Conservation (phyloP, 1,140 invertebrate species). For the Schmidtea mediterranea region DNA sequence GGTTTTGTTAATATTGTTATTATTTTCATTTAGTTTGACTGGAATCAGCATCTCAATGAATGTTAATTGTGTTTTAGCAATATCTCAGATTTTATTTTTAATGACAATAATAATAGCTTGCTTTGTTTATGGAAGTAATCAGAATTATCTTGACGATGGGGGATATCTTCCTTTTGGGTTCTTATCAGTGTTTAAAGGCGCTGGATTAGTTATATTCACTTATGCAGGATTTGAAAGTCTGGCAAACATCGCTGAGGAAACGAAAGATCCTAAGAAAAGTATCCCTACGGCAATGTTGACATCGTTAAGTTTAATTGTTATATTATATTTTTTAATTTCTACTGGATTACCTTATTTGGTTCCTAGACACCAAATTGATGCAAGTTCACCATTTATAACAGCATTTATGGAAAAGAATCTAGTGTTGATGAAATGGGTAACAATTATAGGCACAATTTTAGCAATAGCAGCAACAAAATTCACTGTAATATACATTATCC, state of each 20-base stretch:
- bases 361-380: conserved; percentile 28
- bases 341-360: conserved; percentile 12
- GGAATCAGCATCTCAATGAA: conserved; percentile 45
- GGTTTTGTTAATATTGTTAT: conserved; percentile 27
- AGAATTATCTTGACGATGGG: conserved; percentile 10
- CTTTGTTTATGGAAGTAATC: conserved; percentile 11
- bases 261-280: conserved; percentile 27
- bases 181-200: conserved; percentile 13
- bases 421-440: conserved; percentile 55
- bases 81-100: conserved; percentile 30
- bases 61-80: conserved; percentile 49
- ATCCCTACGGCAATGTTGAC: conserved; percentile 15
- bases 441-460: conserved; percentile 55
- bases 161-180: conserved; percentile 17
- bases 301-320: conserved; percentile 13
- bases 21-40: conserved; percentile 28
- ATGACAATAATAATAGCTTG: conserved; percentile 33
- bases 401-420: conserved; percentile 38
- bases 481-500: conserved; percentile 51
- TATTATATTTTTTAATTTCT: conserved; percentile 14
- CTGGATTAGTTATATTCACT: conserved; percentile 17
- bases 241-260: conserved; percentile 62
- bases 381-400: conserved; percentile 50
- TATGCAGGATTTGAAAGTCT: conserved; percentile 32
- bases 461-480: conserved; percentile 58